Percentiles rank a stretch among this genome's conserved stretches.
These are phyloP conservation scores for Butorides virescens DNA, from an alignment of 2,113 vertebrate genomes.

Conservation along the genomic window DNA sequence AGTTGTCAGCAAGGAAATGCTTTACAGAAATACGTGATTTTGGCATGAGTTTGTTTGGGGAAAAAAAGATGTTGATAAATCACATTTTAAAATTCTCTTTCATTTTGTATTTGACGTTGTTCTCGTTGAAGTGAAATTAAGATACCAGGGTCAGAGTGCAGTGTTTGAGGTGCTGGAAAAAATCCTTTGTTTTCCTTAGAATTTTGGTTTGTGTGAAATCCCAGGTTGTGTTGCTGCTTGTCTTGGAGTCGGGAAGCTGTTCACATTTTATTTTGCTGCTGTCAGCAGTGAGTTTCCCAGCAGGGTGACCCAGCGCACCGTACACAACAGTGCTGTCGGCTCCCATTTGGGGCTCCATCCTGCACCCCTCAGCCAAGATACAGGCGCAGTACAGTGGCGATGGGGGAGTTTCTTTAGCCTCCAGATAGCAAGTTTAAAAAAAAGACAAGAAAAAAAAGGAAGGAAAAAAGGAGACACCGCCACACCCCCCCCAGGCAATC, in stretches of 20 bases:
- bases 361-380: background rate
- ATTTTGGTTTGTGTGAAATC: background rate
- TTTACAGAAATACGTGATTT: background rate
- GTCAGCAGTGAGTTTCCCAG: background rate
- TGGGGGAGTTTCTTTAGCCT: background rate
- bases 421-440: background rate
- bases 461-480: background rate
- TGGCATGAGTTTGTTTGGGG: background rate
- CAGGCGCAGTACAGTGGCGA: too few relatives aligned
- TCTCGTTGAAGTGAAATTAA: background rate
- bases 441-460: background rate
- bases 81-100: background rate
- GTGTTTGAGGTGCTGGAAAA: fast-evolving
- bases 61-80: background rate
- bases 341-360: background rate
- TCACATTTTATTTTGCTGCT: background rate
- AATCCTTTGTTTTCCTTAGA: background rate
- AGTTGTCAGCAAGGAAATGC: background rate
- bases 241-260: background rate
- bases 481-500: background rate
- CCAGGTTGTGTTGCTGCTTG: background rate
- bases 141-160: fast-evolving
- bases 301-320: background rate
- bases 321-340: background rate
- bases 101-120: background rate